Evolutionary conservation across 2,888 invertebrate species (phyloP), one percentile per base, ranked within the genome.

Genomic region (Platerodrilus igneus): DNA sequence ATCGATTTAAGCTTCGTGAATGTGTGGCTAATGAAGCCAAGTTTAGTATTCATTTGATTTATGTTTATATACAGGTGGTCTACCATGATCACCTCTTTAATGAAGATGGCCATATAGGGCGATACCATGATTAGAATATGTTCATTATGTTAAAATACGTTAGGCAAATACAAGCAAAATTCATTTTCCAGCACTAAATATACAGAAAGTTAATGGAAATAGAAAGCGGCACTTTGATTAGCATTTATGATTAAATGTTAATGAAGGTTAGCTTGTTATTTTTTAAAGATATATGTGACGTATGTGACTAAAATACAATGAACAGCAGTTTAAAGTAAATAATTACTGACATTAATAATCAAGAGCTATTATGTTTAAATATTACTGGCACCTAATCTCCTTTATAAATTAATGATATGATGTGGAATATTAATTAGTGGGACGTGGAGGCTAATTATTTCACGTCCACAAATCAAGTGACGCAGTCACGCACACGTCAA

Each of bases 381-480:
- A 52, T 48, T 50, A 47, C 43, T 37, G 32, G 42, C 37, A 47
- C 42, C 41, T 44, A 49, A 38, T 49, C 45, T 45, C 48, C 41
- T 44, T 50, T 50, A 52, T 50, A 50, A 52, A n/a, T n/a, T n/a
- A n/a, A 52, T 47, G 50, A 40, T 45, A 46, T 34, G 39, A 38
- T 37, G 41, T 38, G 27, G 52, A 51, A 51, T 51, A 52, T 50
- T 52, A 52, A 51, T 45, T 44, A 47, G 49, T 41, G 50, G 47
- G 45, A 45, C 46, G 49, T 42, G 41, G 43, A 26, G 42, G 45
- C 42, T 48, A 50, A 53, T 53, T 53, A 53, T 51, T 50, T 51
- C 48, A 40, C 50, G 51, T 48, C 49, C 42, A 50, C 48, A 53
- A 53, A 53, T 48, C 45, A 48, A 45, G 42, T 36, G 45, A 42